Evolutionary conservation across 2,797 vertebrate genomes (phyloP).

Genomic region (Hapalemur alaotrensis): DNA sequence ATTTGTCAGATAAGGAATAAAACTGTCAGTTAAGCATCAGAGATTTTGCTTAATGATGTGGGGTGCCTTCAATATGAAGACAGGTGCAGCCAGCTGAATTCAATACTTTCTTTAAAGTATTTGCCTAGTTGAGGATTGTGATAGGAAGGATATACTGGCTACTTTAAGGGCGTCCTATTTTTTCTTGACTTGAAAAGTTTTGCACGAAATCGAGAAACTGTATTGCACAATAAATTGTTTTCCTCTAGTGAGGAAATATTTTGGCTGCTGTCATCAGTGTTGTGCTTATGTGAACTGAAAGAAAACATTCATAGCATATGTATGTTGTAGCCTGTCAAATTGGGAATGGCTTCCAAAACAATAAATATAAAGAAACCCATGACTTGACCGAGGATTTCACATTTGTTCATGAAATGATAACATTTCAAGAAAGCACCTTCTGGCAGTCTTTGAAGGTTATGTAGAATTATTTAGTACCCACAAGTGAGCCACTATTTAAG

Average conservation of each 20-base stretch:
- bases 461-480: not conserved
- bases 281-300: not conserved
- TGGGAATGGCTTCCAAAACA: not conserved
- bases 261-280: conserved; percentile 53
- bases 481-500: conserved; percentile 46
- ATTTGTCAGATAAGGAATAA: not conserved
- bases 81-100: not conserved
- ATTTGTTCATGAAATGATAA: conserved; percentile 18
- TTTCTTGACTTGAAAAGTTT: conserved; percentile 30
- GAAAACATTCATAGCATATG: conserved; percentile 17
- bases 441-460: conserved; percentile 34
- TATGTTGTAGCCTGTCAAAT: conserved; percentile 33
- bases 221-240: conserved; percentile 52
- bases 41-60: conserved; percentile 4
- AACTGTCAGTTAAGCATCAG: not conserved
- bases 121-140: not conserved
- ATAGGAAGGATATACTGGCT: not conserved
- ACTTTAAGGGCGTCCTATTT: not conserved
- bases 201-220: conserved; percentile 51
- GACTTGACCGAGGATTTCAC: conserved; percentile 30
- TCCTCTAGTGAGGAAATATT: conserved; percentile 43
- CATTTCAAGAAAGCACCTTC: conserved; percentile 39
- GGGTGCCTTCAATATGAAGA: not conserved
- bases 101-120: not conserved
- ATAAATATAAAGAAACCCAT: not conserved